phyloP scores from a whole-genome alignment of 2,888 invertebrate species.

The Hypomecis atomaria region DNA sequence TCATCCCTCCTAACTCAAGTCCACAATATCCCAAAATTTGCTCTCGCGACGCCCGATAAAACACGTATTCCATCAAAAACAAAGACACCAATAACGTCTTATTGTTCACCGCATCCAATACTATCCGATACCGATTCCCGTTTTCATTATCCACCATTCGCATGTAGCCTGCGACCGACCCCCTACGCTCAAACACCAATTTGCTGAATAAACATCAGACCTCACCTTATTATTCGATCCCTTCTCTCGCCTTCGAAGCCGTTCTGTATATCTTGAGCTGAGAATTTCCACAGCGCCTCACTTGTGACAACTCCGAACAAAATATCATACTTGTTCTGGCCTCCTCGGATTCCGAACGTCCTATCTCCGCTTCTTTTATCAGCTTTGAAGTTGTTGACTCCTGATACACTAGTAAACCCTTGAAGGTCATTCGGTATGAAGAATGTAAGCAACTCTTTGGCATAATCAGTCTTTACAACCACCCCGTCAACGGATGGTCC shows the following conservation, averaged over 20 bases:
- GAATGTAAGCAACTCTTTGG: slow-evolving; percentile 90
- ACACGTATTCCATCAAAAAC: slow-evolving; percentile 37
- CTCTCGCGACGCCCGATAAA: slow-evolving; percentile 23
- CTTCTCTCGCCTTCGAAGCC: slow-evolving; percentile 95
- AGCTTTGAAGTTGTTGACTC: slow-evolving; percentile 83
- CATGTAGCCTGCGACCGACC: slow-evolving; percentile 51
- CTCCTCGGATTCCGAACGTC: slow-evolving; percentile 82
- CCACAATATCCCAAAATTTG: slow-evolving; percentile 28
- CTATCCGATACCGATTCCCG: slow-evolving; percentile 48
- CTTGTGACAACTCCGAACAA: slow-evolving; percentile 96
- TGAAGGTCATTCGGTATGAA: slow-evolving; percentile 88
- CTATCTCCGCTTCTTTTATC: slow-evolving; percentile 87
- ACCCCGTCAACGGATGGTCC: slow-evolving; percentile 98
- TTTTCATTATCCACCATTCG: slow-evolving; percentile 61
- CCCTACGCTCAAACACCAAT: slow-evolving; percentile 69
- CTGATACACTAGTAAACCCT: slow-evolving; percentile 86
- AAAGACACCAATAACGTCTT: slow-evolving; percentile 39
- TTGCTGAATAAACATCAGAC: slow-evolving; percentile 73
- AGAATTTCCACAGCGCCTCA: slow-evolving; percentile 96
- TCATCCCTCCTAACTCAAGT: slow-evolving; percentile 1
- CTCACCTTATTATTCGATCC: slow-evolving; percentile 91
- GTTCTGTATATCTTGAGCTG: slow-evolving; percentile 92
- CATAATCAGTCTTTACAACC: slow-evolving; percentile 95
- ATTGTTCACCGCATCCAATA: slow-evolving; percentile 42
- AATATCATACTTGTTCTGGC: slow-evolving; percentile 90